Base-by-base conservation (phyloP, 2,888 invertebrate genomes). In the Eremobia ochroleuca region DNA sequence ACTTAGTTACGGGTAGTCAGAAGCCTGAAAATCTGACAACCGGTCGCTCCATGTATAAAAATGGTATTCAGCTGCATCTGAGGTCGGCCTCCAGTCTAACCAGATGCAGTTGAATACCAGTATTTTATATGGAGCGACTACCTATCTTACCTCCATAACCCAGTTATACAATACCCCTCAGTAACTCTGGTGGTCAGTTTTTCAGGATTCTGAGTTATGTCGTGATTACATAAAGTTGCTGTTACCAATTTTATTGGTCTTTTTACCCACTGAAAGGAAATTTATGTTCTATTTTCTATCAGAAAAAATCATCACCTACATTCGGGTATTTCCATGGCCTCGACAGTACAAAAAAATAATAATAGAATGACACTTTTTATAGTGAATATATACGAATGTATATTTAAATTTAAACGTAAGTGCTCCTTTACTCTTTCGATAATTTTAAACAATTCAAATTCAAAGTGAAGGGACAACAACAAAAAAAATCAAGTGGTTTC, bases 401-500 rank as follows among this genome's bases (percentile, higher is more conserved):
- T 37, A n/a, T 37, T 68, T 40, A 28, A 61, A 61, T 15, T 4
- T 9, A 15, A 40, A 61, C 2, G 18, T 28, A 25, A 62, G 31
- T n/a, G 8, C 18, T 25, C 9, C 21, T 49, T 18, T 34, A 64
- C 52, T 67, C 37, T 40, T 59, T 61, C n/a, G 40, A 49, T 18
- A 21, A 70, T 62, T 75, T n/a, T 5, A 0, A 71, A 72, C 64
- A 74, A 85, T 73, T 73, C 31, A 62, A 66, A 69, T 0, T 55
- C 6, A 52, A 70, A 79, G 82, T 82, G 70, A 77, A 82, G 81
- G 67, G 77, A 75, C 61, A 66, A 65, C 55, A 71, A 76, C 34
- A 82, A 86, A 88, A 85, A 85, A 88, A 82, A 77, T 59, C 81
- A 78, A 79, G 87, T 83, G 84, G 34, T 28, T 77, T 68, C 69